phyloP scores from a whole-genome alignment of 2,113 vertebrate genomes.

The Genyomyrus donnyi region DNA sequence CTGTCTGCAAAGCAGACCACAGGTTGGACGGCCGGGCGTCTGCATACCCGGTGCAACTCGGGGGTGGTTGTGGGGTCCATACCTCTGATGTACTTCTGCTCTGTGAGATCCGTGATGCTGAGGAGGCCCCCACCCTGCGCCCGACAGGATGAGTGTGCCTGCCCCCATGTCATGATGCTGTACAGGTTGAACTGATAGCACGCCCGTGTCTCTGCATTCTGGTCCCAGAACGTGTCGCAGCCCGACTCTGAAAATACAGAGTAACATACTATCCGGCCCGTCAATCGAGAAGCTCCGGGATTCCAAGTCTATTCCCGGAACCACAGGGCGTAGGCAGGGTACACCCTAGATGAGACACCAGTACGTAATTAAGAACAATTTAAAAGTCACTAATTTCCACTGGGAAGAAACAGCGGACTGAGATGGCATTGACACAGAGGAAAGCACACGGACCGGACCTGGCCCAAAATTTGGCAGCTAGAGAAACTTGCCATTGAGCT shows the following conservation, averaged over 20 bases:
- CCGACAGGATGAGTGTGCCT: slow-evolving; percentile 73
- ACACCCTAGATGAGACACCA: not conserved
- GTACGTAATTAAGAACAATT: not conserved
- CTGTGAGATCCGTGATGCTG: slow-evolving; percentile 65
- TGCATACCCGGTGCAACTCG: not conserved
- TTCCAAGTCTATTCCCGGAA: not conserved
- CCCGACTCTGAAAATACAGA: slow-evolving; percentile 43
- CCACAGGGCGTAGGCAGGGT: not conserved
- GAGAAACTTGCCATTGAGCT: not conserved
- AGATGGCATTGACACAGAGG: not conserved
- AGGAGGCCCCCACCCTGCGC: slow-evolving; percentile 80
- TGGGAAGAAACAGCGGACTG: not conserved
- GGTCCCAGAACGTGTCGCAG: slow-evolving; percentile 76
- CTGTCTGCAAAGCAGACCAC: slow-evolving; percentile 56
- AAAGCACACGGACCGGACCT: not conserved
- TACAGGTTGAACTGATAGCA: slow-evolving; percentile 88
- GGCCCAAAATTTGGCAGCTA: not conserved
- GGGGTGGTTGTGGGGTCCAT: slow-evolving; percentile 40
- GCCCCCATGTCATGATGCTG: slow-evolving; percentile 76
- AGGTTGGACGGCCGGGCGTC: not conserved
- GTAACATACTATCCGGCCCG: not conserved
- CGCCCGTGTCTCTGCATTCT: slow-evolving; percentile 53
- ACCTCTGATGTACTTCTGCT: slow-evolving; percentile 75
- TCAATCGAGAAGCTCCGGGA: not conserved
- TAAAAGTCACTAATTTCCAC: not conserved